Evolutionary conservation across 2,113 vertebrate genomes (phyloP).

Genomic region (Agapornis roseicollis): DNA sequence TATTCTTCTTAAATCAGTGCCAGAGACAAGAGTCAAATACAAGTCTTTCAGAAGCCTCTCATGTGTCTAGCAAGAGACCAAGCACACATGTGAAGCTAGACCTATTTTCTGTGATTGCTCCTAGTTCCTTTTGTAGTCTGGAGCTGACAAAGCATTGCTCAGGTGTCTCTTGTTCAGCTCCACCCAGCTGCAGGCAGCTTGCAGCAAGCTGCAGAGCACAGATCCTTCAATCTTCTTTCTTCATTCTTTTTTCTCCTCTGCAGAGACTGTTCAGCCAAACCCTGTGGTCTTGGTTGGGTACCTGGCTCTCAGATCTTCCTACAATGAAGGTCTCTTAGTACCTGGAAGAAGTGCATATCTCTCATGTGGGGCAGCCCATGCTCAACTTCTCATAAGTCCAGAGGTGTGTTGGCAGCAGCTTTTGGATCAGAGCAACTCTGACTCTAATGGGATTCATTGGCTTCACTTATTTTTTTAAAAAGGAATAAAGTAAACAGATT

Average conservation of each 20-base stretch:
- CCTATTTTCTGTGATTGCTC: neutral
- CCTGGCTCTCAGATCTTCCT: conserved; percentile 80
- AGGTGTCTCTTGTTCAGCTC: neutral
- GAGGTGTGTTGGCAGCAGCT: neutral
- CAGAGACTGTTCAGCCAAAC: conserved; percentile 69
- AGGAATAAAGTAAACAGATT: neutral
- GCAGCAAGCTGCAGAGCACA: neutral
- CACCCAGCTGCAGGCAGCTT: neutral
- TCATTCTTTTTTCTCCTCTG: neutral
- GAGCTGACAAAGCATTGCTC: neutral
- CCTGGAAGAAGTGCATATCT: conserved; percentile 77
- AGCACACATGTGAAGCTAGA: neutral
- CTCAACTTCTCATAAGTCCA: conserved; percentile 80
- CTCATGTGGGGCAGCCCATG: conserved; percentile 78
- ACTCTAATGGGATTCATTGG: neutral
- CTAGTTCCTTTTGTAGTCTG: neutral
- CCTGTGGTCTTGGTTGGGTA: conserved; percentile 81
- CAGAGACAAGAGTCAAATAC: neutral
- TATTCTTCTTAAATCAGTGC: neutral
- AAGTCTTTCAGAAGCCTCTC: neutral
- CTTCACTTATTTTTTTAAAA: neutral
- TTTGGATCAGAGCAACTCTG: neutral
- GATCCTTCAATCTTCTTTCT: neutral
- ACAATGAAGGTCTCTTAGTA: conserved; percentile 78
- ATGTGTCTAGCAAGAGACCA: too few relatives aligned